These are phyloP conservation scores for Physocephala rufipes DNA, from an alignment of 2,888 invertebrate species.

Conservation along the genomic window DNA sequence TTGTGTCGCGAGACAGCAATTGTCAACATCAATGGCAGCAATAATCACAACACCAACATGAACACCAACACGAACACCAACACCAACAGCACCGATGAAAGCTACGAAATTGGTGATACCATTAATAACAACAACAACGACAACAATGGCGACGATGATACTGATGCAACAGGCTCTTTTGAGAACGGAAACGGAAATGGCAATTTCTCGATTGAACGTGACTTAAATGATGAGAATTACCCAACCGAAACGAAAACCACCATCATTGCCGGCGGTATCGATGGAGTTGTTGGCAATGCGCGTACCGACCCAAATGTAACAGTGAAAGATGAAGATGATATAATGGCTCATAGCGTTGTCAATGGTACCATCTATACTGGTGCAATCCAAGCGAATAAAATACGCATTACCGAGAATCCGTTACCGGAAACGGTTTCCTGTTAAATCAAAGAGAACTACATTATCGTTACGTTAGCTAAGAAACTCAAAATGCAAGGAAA, in stretches of 20 bases:
- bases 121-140: slow-evolving; percentile 27
- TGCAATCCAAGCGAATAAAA: slow-evolving; percentile 60
- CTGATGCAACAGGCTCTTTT: slow-evolving; percentile 31
- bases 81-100: slow-evolving; percentile 27
- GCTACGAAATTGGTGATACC: slow-evolving; percentile 2
- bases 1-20: slow-evolving; percentile 59
- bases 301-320: slow-evolving; percentile 46
- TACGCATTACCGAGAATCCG: slow-evolving; percentile 66
- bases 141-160: slow-evolving; percentile 17
- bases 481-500: too few relatives aligned
- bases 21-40: slow-evolving; percentile 51
- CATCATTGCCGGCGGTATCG: slow-evolving; percentile 37
- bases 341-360: slow-evolving; percentile 43
- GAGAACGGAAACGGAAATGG: slow-evolving; percentile 46
- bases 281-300: slow-evolving; percentile 50
- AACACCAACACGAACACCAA: slow-evolving; percentile 23
- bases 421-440: slow-evolving; percentile 65
- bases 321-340: slow-evolving; percentile 32
- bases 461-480: background rate
- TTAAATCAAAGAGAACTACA: slow-evolving; percentile 51
- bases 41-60: slow-evolving; percentile 24
- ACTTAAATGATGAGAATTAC: slow-evolving; percentile 46
- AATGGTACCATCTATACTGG: slow-evolving; percentile 57
- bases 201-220: slow-evolving; percentile 43
- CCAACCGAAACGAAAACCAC: slow-evolving; percentile 7